Evolutionary conservation across 2,888 invertebrate genomes (phyloP), one percentile per base, ranked within the genome.

Genomic region (Platypus cylindrus): DNA sequence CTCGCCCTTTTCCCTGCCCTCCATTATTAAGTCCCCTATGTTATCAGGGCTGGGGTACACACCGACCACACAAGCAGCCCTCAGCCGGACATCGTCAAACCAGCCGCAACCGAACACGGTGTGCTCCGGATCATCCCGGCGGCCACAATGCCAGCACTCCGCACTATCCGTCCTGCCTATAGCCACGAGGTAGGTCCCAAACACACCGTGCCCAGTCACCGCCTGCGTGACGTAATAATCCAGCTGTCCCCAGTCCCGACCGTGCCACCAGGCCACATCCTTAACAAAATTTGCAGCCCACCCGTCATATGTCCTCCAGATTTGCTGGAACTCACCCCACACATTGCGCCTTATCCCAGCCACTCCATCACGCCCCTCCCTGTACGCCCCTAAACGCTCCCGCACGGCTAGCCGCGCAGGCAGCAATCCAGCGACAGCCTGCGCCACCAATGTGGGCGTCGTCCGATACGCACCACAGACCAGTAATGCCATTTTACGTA

Each of bases 181-280:
- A 5, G 8, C 8, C 2, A 15, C 9, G 13, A 23, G 22, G 32
- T 32, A 32, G 3, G 13, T 4, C 3, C 15, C 11, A 12, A 32
- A 32, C 16, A 12, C 8, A 3, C 32, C 32, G 16, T 32, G 25
- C n/a, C 32, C 32, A 9, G 32, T 24, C 8, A 32, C 3, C 3
- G 24, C 24, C 20, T n/a, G n/a, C n/a, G n/a, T n/a, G n/a, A n/a
- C n/a, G n/a, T n/a, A n/a, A n/a, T n/a, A n/a, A n/a, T n/a, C n/a
- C n/a, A n/a, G n/a, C n/a, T n/a, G n/a, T n/a, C n/a, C n/a, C n/a
- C n/a, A n/a, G n/a, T n/a, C n/a, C n/a, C n/a, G n/a, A n/a, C n/a
- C n/a, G n/a, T n/a, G n/a, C n/a, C 20, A 20, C 9, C 20, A 5
- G 9, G 9, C 20, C 9, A 20, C 9, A 9, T 9, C 9, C 9